Conservation (phyloP, 2,797 vertebrate genomes). For the Nyctalus aviator region DNA sequence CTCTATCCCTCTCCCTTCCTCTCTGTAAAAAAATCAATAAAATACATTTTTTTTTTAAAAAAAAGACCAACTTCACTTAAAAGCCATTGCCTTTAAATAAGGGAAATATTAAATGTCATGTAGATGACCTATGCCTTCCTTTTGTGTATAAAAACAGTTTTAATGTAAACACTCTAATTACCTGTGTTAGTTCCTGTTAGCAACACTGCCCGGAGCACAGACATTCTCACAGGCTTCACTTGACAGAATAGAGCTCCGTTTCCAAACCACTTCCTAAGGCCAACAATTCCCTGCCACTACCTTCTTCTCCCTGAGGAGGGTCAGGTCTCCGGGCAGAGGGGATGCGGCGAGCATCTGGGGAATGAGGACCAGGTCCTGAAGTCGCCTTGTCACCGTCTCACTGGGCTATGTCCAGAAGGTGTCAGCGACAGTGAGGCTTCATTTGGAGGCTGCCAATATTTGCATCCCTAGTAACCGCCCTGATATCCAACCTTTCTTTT, state of each 20-base stretch:
- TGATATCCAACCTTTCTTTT: neutral
- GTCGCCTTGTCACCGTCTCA: neutral
- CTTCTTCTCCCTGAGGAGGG: neutral
- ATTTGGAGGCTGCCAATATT: neutral
- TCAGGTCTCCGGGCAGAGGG: neutral
- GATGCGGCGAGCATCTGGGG: neutral
- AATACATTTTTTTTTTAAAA: neutral
- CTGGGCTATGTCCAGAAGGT: neutral
- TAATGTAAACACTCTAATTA: neutral
- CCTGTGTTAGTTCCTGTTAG: neutral
- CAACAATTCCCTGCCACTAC: neutral
- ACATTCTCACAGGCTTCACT: neutral
- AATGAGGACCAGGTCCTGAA: rapidly evolving
- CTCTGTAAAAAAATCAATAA: too few species aligned
- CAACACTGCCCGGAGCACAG: neutral
- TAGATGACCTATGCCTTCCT: slow-evolving; percentile 3
- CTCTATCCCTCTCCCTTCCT: too few species aligned
- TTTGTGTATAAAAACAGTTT: slow-evolving; percentile 31
- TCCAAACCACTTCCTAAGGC: neutral
- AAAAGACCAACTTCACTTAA: neutral
- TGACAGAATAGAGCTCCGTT: neutral
- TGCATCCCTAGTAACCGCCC: neutral
- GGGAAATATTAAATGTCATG: neutral
- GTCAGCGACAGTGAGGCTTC: neutral
- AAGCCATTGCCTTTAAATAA: slow-evolving; percentile 12